These are phyloP conservation scores for Mesorhabditis belari DNA, from an alignment of 2,888 invertebrate species.

Conservation along the genomic window DNA sequence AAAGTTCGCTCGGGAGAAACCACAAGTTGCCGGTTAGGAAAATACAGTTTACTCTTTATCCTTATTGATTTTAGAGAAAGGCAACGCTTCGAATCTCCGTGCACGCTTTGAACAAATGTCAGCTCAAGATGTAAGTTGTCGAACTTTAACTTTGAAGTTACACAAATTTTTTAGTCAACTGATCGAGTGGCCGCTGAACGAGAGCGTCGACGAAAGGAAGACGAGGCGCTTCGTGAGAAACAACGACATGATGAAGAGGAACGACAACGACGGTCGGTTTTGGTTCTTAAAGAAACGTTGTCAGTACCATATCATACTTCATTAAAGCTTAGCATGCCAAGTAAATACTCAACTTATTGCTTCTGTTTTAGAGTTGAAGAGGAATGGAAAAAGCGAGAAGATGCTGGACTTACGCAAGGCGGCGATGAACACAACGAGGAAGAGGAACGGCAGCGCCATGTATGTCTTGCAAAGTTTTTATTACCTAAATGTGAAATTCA, in stretches of 20 bases:
- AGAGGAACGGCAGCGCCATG: slow-evolving; percentile 3
- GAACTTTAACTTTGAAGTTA: not conserved
- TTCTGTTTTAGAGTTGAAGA: slow-evolving; percentile 10
- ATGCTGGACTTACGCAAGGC: slow-evolving; percentile 14
- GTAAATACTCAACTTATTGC: slow-evolving; percentile 1
- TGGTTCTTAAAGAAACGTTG: too few relatives aligned
- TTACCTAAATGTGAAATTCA: too few relatives aligned
- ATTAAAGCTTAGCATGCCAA: not conserved
- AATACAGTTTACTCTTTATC: not conserved
- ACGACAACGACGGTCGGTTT: not conserved
- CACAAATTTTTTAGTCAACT: not conserved
- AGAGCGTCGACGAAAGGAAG: slow-evolving; percentile 37
- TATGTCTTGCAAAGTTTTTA: not conserved
- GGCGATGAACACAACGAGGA: slow-evolving; percentile 11
- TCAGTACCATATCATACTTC: not conserved
- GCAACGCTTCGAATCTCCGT: slow-evolving; percentile 37
- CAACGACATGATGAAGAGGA: slow-evolving; percentile 22
- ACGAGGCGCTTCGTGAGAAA: slow-evolving; percentile 31
- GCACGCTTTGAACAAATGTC: slow-evolving; percentile 46
- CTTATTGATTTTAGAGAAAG: slow-evolving; percentile 14
- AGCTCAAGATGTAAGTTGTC: slow-evolving; percentile 12
- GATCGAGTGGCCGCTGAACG: slow-evolving; percentile 16
- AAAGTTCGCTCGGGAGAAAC: not conserved
- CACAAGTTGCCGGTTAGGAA: not conserved
- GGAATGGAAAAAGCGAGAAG: slow-evolving; percentile 24